Conservation (phyloP, 1,140 invertebrate genomes). For the Drosophila athabasca region DNA sequence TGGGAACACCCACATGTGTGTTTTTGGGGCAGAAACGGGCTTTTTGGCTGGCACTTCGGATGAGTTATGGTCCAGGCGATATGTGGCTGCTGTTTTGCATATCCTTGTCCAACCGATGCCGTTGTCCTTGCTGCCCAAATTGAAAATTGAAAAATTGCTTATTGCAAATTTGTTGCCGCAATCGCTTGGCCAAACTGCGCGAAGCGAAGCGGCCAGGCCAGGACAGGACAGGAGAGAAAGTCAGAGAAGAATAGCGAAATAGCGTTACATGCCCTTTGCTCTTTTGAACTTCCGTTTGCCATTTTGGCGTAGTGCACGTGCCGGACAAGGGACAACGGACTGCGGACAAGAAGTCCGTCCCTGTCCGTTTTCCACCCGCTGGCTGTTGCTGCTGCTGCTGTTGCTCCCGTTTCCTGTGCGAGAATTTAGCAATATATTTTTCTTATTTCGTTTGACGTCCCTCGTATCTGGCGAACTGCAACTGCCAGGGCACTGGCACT, state of each 20-base stretch:
- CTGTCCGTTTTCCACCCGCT: constrained; percentile 43
- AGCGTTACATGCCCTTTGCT: constrained; percentile 75
- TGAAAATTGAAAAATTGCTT: constrained; percentile 82
- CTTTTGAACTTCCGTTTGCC: constrained; percentile 75
- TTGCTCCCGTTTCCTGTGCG: constrained; percentile 57
- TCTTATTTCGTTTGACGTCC: constrained; percentile 71
- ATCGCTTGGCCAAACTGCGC: constrained; percentile 58
- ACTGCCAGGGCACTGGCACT: constrained; percentile 18
- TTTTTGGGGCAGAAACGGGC: constrained; percentile 30
- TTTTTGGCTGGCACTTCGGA: constrained; percentile 20
- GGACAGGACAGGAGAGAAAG: no score
- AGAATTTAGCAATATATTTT: constrained; percentile 77
- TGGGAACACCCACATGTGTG: constrained; percentile 18
- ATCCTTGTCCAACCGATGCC: constrained; percentile 41
- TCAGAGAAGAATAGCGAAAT: constrained; percentile 21
- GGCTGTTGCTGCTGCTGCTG: constrained; percentile 35
- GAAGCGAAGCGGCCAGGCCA: neutral
- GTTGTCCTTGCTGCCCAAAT: constrained; percentile 68
- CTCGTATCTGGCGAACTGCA: constrained; percentile 51
- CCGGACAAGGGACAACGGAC: constrained; percentile 34
- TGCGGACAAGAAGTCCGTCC: constrained; percentile 14
- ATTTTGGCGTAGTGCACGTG: constrained; percentile 74
- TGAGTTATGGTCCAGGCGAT: constrained; percentile 51
- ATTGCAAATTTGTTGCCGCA: constrained; percentile 80
- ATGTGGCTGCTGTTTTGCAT: constrained; percentile 64